These are phyloP conservation scores for Leontopithecus rosalia DNA, from an alignment of 2,797 vertebrate species.

Conservation along the genomic window DNA sequence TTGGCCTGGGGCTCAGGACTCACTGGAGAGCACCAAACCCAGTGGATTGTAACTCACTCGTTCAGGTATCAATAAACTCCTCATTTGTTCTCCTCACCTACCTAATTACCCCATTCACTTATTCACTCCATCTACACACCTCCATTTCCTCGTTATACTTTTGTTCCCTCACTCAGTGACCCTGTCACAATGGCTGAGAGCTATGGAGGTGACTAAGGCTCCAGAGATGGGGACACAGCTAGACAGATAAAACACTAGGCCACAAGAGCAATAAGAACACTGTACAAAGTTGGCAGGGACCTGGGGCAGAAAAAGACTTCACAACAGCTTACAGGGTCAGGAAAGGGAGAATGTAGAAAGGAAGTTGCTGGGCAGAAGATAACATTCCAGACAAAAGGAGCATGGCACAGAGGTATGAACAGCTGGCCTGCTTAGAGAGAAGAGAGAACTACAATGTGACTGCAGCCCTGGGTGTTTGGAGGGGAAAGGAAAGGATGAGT, in stretches of 20 bases:
- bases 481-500: neutral
- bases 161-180: neutral
- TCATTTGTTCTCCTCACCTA: neutral
- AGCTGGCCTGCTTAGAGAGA: constrained; percentile 29
- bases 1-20: neutral
- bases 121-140: neutral
- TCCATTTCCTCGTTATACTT: neutral
- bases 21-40: neutral
- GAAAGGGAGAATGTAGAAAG: neutral
- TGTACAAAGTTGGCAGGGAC: neutral
- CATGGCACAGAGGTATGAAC: constrained; percentile 24
- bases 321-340: neutral
- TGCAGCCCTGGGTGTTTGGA: neutral
- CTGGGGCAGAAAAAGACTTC: neutral
- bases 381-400: constrained; percentile 18
- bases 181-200: neutral
- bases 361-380: neutral
- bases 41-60: neutral
- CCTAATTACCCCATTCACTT: neutral
- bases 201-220: neutral
- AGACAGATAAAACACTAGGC: neutral
- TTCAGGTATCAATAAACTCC: neutral
- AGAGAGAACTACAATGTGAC: constrained; percentile 32
- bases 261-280: neutral
- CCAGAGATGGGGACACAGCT: neutral